A percentile compares a stretch with the other conserved stretches of the same genome.
These are phyloP conservation scores for Willowsia nigromaculata DNA, from an alignment of 2,888 invertebrate species.

Conservation along the genomic window DNA sequence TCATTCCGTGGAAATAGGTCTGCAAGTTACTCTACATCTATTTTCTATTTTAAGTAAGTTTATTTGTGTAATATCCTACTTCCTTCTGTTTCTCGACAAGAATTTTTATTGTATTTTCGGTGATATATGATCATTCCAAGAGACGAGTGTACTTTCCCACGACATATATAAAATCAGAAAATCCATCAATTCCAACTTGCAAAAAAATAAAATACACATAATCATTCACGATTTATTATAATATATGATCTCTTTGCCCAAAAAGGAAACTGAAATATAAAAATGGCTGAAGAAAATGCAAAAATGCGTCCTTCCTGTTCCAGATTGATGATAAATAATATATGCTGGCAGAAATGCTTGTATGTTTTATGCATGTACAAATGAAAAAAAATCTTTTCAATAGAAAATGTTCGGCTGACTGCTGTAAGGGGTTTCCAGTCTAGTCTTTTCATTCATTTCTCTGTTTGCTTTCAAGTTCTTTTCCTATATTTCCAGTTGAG, in stretches of 20 bases:
- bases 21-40: too few species aligned
- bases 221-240: background rate
- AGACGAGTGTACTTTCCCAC: background rate
- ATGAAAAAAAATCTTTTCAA: background rate
- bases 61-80: background rate
- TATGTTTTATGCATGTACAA: background rate
- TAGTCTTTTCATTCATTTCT: background rate
- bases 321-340: background rate
- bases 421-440: background rate
- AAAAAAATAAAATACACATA: background rate
- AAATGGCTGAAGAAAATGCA: background rate
- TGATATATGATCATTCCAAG: constrained; percentile 22
- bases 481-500: background rate
- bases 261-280: background rate
- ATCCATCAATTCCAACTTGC: background rate
- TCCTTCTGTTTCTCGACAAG: background rate
- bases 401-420: background rate
- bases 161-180: background rate
- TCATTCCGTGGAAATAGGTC: too few species aligned
- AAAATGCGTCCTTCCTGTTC: constrained; percentile 8
- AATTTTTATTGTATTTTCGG: background rate
- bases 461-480: background rate
- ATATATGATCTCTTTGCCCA: background rate
- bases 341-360: background rate
- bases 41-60: too few species aligned